phyloP scores from a whole-genome alignment of 2,888 invertebrate genomes.

The Horisme vitalbata region DNA sequence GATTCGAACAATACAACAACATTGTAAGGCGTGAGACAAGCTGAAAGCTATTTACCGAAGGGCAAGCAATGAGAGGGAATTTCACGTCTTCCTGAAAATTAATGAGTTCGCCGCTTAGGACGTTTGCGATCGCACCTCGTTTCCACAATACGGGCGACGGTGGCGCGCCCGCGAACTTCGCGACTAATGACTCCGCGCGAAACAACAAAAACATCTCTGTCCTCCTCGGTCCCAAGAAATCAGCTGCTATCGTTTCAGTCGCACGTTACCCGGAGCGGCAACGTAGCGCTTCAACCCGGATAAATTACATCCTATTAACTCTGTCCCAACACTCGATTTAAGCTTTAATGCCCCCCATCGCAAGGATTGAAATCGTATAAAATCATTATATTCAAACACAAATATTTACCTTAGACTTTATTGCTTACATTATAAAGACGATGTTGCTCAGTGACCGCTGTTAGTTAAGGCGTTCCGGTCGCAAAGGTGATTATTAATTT shows the following conservation, averaged over 20 bases:
- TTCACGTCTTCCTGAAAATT: conserved; percentile 79
- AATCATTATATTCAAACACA: conserved; percentile 53
- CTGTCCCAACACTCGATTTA: conserved; percentile 75
- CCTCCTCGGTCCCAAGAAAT: conserved; percentile 42
- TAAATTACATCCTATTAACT: conserved; percentile 82
- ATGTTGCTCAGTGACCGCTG: conserved; percentile 57
- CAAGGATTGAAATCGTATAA: conserved; percentile 80
- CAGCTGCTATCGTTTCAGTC: conserved; percentile 52
- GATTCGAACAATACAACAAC: conserved; percentile 23
- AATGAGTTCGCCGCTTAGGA: conserved; percentile 76
- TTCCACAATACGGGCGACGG: conserved; percentile 64
- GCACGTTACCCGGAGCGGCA: conserved; percentile 72
- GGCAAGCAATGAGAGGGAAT: conserved; percentile 65
- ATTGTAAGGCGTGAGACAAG: conserved; percentile 53
- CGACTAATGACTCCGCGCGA: conserved; percentile 69
- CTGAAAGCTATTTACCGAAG: conserved; percentile 66
- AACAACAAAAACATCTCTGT: conserved; percentile 65
- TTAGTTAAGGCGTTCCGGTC: conserved; percentile 69
- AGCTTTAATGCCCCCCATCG: conserved; percentile 68
- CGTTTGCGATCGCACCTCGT: conserved; percentile 70
- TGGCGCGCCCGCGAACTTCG: conserved; percentile 60
- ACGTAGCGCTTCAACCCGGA: conserved; percentile 76
- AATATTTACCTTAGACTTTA: conserved; percentile 71
- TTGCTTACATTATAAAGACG: conserved; percentile 66
- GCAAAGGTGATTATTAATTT: conserved; percentile 76